A percentile compares a stretch with the other conserved stretches of the same genome.
Evolutionary conservation across 2,113 vertebrate genomes (phyloP).

Genomic region (Vulpes lagopus): DNA sequence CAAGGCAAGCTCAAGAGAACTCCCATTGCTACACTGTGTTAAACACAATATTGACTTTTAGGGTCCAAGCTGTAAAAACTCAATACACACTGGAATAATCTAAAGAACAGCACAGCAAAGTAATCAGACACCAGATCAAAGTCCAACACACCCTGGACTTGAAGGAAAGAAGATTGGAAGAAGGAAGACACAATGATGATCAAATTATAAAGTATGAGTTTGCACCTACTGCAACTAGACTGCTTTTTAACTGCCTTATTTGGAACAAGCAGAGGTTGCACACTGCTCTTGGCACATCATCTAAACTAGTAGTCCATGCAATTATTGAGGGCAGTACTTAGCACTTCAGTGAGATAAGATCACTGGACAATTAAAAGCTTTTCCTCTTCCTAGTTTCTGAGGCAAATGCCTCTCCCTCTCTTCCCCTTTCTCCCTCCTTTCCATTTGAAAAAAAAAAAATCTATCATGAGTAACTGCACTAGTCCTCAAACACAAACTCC

Average conservation of each 20-base stretch:
- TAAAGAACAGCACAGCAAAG: not conserved
- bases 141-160: not conserved
- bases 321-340: not conserved
- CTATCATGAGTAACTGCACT: not conserved
- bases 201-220: not conserved
- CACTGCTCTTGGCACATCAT: not conserved
- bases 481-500: not conserved
- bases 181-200: not conserved
- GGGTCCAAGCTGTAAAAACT: slow-evolving; percentile 2
- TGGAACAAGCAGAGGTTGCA: not conserved
- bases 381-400: not conserved
- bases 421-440: not conserved
- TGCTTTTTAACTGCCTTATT: not conserved
- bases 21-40: not conserved
- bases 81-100: not conserved
- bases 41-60: slow-evolving; percentile 55
- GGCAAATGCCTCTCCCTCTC: not conserved
- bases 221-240: not conserved
- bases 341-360: not conserved
- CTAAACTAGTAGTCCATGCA: not conserved
- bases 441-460: not conserved
- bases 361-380: not conserved
- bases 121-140: not conserved
- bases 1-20: not conserved
- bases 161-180: not conserved